Conservation (phyloP, 1,140 invertebrate genomes). For the Uloborus diversus region DNA sequence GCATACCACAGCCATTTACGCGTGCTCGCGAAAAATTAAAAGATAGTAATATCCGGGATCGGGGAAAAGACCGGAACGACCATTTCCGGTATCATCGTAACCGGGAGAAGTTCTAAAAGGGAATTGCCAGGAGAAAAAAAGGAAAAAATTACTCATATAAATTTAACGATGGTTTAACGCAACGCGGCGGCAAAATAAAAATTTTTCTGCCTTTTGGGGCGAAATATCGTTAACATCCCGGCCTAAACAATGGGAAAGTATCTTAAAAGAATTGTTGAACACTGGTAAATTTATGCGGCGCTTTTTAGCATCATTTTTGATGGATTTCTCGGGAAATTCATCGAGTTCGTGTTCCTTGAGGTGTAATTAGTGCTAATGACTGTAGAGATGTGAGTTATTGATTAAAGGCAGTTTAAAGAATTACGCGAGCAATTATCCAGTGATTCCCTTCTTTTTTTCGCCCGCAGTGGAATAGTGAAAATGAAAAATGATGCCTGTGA, state of each 20-base stretch:
- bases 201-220: not conserved
- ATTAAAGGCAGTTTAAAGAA: not conserved
- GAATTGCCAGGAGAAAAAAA: not conserved
- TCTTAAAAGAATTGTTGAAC: not conserved
- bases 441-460: no score
- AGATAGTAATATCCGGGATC: constrained; percentile 31
- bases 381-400: not conserved
- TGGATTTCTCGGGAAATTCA: constrained; percentile 1
- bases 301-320: constrained; percentile 15
- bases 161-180: constrained; percentile 22
- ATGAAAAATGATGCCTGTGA: no score
- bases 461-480: no score
- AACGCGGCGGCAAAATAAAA: not conserved
- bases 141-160: constrained; percentile 8
- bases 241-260: not conserved
- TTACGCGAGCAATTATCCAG: no score
- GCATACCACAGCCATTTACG: not conserved
- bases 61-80: not conserved
- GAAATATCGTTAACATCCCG: constrained; percentile 4
- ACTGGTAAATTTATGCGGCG: not conserved
- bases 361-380: constrained; percentile 33
- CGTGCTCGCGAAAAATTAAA: constrained; percentile 19
- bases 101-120: not conserved
- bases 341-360: not conserved
- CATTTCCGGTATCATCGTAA: constrained; percentile 32